phyloP scores from a whole-genome alignment of 2,797 vertebrate genomes.

The Orestias chungarensis region DNA sequence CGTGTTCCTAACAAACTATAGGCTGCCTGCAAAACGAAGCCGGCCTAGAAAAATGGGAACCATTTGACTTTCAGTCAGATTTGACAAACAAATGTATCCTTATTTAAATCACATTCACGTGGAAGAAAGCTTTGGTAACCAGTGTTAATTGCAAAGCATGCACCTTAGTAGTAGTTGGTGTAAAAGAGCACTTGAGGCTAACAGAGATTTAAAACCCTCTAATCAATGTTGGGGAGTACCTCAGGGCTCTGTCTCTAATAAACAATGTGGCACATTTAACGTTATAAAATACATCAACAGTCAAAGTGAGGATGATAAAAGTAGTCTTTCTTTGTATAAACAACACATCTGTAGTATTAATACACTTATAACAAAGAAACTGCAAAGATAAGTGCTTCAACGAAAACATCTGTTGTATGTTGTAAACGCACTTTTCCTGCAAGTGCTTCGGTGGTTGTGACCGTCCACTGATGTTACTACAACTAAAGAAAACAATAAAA shows the following conservation, averaged over 20 bases:
- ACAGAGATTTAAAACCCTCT: conserved; percentile 27
- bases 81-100: conserved; percentile 9
- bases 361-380: conserved; percentile 82
- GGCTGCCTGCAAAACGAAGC: not conserved
- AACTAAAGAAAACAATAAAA: conserved; percentile 50
- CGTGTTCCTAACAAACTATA: not conserved
- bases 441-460: conserved; percentile 71
- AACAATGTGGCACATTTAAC: conserved; percentile 62
- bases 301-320: conserved; percentile 62
- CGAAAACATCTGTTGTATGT: conserved; percentile 58
- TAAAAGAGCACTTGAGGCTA: conserved; percentile 43
- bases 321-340: conserved; percentile 86
- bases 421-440: conserved; percentile 76
- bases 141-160: conserved; percentile 42
- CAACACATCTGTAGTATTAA: conserved; percentile 82
- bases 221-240: conserved; percentile 26
- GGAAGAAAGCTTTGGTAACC: conserved; percentile 60
- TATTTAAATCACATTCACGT: conserved; percentile 51
- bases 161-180: conserved; percentile 25
- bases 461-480: conserved; percentile 61
- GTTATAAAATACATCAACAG: conserved; percentile 72
- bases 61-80: conserved; percentile 9
- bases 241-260: conserved; percentile 40
- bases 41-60: not conserved
- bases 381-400: conserved; percentile 80